Evolutionary conservation across 2,113 vertebrate species (phyloP).

Genomic region (Silurus glanis): DNA sequence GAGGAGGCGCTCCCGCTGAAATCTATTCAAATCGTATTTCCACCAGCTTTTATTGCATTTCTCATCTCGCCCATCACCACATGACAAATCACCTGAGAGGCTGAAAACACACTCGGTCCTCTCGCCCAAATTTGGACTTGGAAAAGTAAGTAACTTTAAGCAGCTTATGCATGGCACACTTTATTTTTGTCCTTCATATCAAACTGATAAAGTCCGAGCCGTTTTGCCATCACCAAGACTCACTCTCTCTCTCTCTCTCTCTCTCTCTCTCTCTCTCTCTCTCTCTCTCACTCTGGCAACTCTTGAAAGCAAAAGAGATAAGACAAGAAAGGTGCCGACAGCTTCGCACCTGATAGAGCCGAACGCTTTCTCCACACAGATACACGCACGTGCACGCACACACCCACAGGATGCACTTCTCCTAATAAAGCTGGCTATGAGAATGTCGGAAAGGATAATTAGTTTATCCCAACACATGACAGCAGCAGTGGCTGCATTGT

Average conservation of each 20-base stretch:
- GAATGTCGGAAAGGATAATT: slow-evolving; percentile 80
- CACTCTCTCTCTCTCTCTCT: not conserved
- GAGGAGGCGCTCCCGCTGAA: slow-evolving; percentile 73
- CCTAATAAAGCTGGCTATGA: slow-evolving; percentile 78
- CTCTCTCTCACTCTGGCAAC: slow-evolving; percentile 32
- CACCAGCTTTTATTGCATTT: slow-evolving; percentile 78
- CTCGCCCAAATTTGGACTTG: slow-evolving; percentile 38
- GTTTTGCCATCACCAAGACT: slow-evolving; percentile 28
- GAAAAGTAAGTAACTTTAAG: slow-evolving; percentile 44
- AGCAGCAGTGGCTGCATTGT: slow-evolving; percentile 85
- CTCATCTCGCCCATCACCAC: slow-evolving; percentile 75
- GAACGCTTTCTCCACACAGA: not conserved
- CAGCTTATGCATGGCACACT: slow-evolving; percentile 35
- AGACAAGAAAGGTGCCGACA: slow-evolving; percentile 47
- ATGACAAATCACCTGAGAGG: slow-evolving; percentile 78
- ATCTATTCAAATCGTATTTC: slow-evolving; percentile 83
- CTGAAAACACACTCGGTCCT: slow-evolving; percentile 60
- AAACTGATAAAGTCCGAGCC: slow-evolving; percentile 43
- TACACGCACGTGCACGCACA: slow-evolving; percentile 25
- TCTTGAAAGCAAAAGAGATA: slow-evolving; percentile 51
- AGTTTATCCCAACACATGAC: slow-evolving; percentile 87
- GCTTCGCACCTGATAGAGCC: slow-evolving; percentile 49
- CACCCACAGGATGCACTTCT: slow-evolving; percentile 59
- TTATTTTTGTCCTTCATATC: slow-evolving; percentile 51
- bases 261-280: too few relatives aligned